Evolutionary conservation across 1,140 invertebrate species (phyloP), one percentile per base, ranked within the genome.

Genomic region (Akabosia matsudoensis): DNA sequence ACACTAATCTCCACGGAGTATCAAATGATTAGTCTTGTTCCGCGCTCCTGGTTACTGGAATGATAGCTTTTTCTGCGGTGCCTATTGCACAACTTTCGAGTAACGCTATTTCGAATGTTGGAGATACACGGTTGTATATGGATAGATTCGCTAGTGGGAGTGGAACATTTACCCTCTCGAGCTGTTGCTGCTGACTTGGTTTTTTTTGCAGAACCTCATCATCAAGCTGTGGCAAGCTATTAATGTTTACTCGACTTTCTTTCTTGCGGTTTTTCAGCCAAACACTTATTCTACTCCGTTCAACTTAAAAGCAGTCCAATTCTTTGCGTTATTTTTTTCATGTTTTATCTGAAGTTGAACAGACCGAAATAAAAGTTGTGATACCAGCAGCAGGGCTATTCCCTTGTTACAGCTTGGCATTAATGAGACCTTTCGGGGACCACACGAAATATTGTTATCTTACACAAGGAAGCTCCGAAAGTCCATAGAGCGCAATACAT

Each of bases 371-470:
- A n/a, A n/a, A n/a, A n/a, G n/a, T n/a, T n/a, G n/a, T n/a, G n/a
- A n/a, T n/a, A n/a, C n/a, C n/a, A 7, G 26, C 24, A 67, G 24
- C 61, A 67, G 61, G 7, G 28, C 7, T 22, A 30, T 30, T 67
- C 61, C 61, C 30, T 30, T 30, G 61, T 67, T 67, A 30, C 13
- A 67, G 13, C 7, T 31, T 67, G 30, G 61, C 61, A 67, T 31
- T 67, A 67, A 67, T 67, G 61, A 67, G 61, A 67, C 31, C 61
- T 67, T 67, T 22, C 13, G 61, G 61, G 61, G 61, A 30, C 31
- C 22, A 7, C 31, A 4, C 61, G 3, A 45, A 10, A 45, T 45
- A 45, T 45, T 45, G 37, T 45, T 45, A 45, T 45, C n/a, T n/a
- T n/a, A n/a, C n/a, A n/a, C n/a, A n/a, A n/a, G n/a, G n/a, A n/a